Evolutionary conservation across 2,888 invertebrate genomes (phyloP).

Genomic region (Agonopterix heracliana): DNA sequence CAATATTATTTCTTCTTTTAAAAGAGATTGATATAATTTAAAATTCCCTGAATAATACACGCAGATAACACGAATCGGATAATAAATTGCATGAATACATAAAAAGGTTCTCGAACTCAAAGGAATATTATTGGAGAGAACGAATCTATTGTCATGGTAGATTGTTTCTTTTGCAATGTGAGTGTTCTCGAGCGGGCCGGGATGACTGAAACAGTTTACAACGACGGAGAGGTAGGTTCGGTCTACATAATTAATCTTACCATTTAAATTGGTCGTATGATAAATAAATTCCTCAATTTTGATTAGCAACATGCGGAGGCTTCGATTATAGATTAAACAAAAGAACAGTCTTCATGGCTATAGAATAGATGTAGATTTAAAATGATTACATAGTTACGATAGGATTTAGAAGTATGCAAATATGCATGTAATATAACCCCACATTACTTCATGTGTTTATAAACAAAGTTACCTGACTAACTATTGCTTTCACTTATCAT

Average conservation of each 20-base stretch:
- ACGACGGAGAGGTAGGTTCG: constrained; percentile 72
- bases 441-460: constrained; percentile 74
- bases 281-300: constrained; percentile 62
- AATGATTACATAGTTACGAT: constrained; percentile 41
- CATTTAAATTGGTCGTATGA: constrained; percentile 2
- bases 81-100: not conserved
- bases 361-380: constrained; percentile 66
- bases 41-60: not conserved
- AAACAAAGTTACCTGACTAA: constrained; percentile 75
- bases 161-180: constrained; percentile 73
- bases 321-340: constrained; percentile 44
- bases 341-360: constrained; percentile 73
- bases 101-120: constrained; percentile 14
- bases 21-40: not conserved
- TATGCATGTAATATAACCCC: constrained; percentile 60
- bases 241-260: constrained; percentile 38
- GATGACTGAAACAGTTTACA: constrained; percentile 57
- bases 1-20: constrained; percentile 61
- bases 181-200: constrained; percentile 62
- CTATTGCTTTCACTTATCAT: constrained; percentile 50
- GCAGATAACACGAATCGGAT: not conserved
- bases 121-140: constrained; percentile 70
- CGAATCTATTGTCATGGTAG: constrained; percentile 75
- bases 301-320: constrained; percentile 64
- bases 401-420: constrained; percentile 56